Evolutionary conservation across 2,113 vertebrate species (phyloP), one percentile per base, ranked within the genome.

Genomic region (Tamias sibiricus): DNA sequence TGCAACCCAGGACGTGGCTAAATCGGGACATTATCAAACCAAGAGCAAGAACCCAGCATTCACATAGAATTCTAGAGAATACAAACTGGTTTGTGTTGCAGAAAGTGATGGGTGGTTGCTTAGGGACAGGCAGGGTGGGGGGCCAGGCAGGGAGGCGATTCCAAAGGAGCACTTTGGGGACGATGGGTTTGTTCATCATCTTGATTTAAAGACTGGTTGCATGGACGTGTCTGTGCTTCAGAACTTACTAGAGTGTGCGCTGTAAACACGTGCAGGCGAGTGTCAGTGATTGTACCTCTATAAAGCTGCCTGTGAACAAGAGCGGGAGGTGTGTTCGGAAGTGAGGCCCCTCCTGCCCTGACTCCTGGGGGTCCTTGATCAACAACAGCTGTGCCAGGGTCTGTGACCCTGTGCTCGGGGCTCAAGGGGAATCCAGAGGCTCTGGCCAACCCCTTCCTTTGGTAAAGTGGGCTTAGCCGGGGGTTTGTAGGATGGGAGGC

Each of bases 1-100:
- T 6, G 0, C 13, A 1, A 26, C 54, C 24, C 2, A 8, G 6
- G 5, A 6, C 54, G 1, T 0, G 1, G 64, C 8, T 0, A 72
- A 2, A 54, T 62, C 83, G 59, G 1, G 14, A 40, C 32, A 30
- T 47, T 10, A 32, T 40, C 4, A 8, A 1, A 2, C 6, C 0
- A 22, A 8, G n/a, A 8, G 26, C 24, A 8, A 8, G 62, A 37
- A 37, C 79, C 32, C 57, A 12, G 40, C 4, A 2, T 10, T 49
- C 0, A 12, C n/a, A 11, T 44, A 24, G 47, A 64, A 42, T 16
- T 12, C 87, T n/a, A 20, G 59, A 59, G 64, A 80, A n/a, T 3
- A 5, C 24, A 7, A 44, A 40, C n/a, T 17, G 6, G 2, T 4
- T 42, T 16, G 16, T 12, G 52, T 30, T 11, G 75, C 30, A 20